Conservation (phyloP, 2,113 vertebrate species). For the Cheirogaleus medius region DNA sequence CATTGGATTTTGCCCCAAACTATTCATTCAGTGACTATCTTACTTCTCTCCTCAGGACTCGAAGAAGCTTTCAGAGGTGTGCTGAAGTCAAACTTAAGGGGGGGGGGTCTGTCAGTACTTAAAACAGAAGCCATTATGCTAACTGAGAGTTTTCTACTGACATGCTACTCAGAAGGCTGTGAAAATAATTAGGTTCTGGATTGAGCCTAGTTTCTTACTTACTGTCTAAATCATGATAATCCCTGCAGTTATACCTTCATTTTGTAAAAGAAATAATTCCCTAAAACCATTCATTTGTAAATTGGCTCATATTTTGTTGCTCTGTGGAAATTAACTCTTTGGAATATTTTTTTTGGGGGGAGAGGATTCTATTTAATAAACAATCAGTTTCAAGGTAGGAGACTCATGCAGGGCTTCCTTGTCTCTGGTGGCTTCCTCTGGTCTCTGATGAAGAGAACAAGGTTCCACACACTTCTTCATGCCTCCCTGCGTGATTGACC, state of each 20-base stretch:
- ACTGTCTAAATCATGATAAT: not conserved
- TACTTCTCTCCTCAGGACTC: not conserved
- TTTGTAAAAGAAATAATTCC: not conserved
- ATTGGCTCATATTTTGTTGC: not conserved
- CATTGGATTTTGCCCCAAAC: not conserved
- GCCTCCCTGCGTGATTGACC: not conserved
- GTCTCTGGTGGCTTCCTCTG: not conserved
- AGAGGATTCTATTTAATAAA: not conserved
- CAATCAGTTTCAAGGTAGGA: not conserved
- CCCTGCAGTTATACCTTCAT: not conserved
- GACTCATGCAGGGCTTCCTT: not conserved
- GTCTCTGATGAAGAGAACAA: not conserved
- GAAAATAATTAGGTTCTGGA: not conserved
- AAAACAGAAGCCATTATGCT: not conserved
- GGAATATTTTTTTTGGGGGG: not conserved
- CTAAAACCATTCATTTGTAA: not conserved
- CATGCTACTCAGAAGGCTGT: not conserved
- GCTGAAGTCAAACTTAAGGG: not conserved
- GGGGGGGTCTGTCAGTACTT: not conserved
- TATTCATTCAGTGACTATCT: not conserved
- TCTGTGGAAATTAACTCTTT: not conserved
- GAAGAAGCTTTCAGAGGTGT: not conserved
- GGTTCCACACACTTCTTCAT: not conserved
- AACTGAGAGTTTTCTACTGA: not conserved
- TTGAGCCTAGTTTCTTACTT: not conserved